A percentile compares a stretch with the other conserved stretches of the same genome.
Evolutionary conservation across 2,113 vertebrate species (phyloP).

Genomic region (Columbina picui): DNA sequence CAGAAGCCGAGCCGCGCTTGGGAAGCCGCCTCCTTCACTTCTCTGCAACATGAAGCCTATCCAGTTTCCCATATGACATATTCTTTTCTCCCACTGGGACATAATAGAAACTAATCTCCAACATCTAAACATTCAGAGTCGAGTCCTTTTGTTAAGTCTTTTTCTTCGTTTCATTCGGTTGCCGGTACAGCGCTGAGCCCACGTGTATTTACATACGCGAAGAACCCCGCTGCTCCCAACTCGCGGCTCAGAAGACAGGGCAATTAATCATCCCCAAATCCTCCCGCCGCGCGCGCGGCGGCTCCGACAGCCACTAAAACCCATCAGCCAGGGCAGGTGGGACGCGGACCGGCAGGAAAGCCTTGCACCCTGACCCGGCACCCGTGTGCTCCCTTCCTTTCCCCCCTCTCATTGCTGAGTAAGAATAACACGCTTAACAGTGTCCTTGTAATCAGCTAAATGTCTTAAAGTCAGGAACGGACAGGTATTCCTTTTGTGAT

Average conservation of each 20-base stretch:
- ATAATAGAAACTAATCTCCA: constrained; percentile 73
- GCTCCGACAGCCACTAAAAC: constrained; percentile 83
- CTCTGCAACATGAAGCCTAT: constrained; percentile 17
- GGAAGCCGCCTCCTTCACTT: neutral
- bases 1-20: neutral
- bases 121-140: constrained; percentile 73
- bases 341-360: constrained; percentile 79
- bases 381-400: constrained; percentile 51
- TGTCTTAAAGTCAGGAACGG: neutral
- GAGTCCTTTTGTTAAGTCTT: constrained; percentile 83
- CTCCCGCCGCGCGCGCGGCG: constrained; percentile 83
- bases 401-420: neutral
- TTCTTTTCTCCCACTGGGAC: constrained; percentile 71
- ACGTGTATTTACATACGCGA: constrained; percentile 88
- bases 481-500: constrained; percentile 40
- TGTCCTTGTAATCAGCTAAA: constrained; percentile 34
- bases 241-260: constrained; percentile 87
- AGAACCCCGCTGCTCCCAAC: constrained; percentile 89
- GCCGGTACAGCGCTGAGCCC: constrained; percentile 76
- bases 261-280: constrained; percentile 95
- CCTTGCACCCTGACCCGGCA: constrained; percentile 72
- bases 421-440: constrained; percentile 46
- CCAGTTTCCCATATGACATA: constrained; percentile 48
- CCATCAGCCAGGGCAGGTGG: constrained; percentile 88
- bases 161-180: constrained; percentile 77